Percentiles rank a stretch among this genome's conserved stretches.
phyloP scores from a whole-genome alignment of 1,140 invertebrate genomes.

The Drosophila melanica region DNA sequence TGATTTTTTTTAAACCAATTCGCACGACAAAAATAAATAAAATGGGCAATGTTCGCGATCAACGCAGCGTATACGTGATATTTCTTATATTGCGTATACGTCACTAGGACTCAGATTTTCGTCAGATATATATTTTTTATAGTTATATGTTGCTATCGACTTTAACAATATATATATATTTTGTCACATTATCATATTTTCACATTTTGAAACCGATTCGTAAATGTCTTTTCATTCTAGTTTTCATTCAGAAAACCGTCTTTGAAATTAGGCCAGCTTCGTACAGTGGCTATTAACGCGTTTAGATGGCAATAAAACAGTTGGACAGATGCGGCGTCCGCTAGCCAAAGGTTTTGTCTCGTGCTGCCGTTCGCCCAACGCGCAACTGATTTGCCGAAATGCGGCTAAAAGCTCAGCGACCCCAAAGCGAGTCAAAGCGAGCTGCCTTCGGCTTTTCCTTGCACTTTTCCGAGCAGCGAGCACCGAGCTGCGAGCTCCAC shows the following conservation, averaged over 20 bases:
- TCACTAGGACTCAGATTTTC: neutral
- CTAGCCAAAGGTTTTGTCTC: slow-evolving; percentile 25
- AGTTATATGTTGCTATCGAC: neutral
- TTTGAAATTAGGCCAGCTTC: slow-evolving; percentile 13
- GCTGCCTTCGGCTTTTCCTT: slow-evolving; percentile 52
- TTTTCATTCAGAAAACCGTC: neutral
- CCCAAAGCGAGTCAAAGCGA: neutral
- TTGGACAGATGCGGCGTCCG: slow-evolving; percentile 32
- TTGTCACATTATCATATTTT: neutral
- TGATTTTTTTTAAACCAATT: slow-evolving; percentile 1
- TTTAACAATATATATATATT: no score
- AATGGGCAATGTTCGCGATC: neutral
- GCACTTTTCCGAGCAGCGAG: slow-evolving; percentile 34
- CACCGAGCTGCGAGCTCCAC: neutral
- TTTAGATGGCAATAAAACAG: slow-evolving; percentile 14
- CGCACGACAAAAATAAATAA: neutral
- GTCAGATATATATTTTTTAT: neutral
- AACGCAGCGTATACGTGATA: neutral
- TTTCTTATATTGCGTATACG: slow-evolving; percentile 6
- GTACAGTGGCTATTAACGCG: slow-evolving; percentile 4
- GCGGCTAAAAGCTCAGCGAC: slow-evolving; percentile 48
- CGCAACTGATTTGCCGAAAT: slow-evolving; percentile 69
- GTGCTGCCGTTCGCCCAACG: slow-evolving; percentile 68
- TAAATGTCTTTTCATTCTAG: neutral
- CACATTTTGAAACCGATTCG: neutral